phyloP scores from a whole-genome alignment of 2,113 vertebrate genomes.

The Entomyzon cyanotis region DNA sequence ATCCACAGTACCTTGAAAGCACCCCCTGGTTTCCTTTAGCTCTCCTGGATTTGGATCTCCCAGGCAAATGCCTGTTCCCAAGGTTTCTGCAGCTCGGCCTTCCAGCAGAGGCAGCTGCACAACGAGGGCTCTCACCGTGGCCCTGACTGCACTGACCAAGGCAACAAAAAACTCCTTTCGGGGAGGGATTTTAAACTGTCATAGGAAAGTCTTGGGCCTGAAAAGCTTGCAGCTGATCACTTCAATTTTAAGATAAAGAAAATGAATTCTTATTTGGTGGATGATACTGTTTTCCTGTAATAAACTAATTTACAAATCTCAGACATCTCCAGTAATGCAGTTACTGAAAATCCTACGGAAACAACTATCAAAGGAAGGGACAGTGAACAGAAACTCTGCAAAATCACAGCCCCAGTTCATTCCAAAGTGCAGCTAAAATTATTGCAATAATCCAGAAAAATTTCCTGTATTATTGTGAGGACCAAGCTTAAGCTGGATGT shows the following conservation, averaged over 20 bases:
- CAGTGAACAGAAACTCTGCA: not conserved
- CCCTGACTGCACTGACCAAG: not conserved
- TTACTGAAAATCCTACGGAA: not conserved
- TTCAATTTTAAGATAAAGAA: not conserved
- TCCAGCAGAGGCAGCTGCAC: not conserved
- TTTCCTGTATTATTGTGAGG: not conserved
- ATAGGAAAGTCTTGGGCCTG: not conserved
- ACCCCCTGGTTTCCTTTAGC: not conserved
- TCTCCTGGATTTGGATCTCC: not conserved
- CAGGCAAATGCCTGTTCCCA: not conserved
- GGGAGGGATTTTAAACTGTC: fast-evolving
- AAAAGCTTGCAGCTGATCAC: not conserved
- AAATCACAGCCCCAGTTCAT: not conserved
- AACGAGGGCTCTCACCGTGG: not conserved
- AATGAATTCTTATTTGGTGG: not conserved
- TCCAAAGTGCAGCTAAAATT: not conserved
- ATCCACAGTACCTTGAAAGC: not conserved
- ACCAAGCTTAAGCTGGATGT: not conserved
- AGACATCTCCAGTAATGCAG: not conserved
- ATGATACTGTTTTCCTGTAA: not conserved
- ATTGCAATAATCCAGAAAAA: not conserved
- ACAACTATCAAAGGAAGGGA: not conserved
- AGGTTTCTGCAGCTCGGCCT: not conserved
- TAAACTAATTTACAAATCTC: not conserved
- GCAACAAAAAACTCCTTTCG: fast-evolving